Base-by-base conservation (phyloP, 2,113 vertebrate genomes). In the Sapayoa aenigma region DNA sequence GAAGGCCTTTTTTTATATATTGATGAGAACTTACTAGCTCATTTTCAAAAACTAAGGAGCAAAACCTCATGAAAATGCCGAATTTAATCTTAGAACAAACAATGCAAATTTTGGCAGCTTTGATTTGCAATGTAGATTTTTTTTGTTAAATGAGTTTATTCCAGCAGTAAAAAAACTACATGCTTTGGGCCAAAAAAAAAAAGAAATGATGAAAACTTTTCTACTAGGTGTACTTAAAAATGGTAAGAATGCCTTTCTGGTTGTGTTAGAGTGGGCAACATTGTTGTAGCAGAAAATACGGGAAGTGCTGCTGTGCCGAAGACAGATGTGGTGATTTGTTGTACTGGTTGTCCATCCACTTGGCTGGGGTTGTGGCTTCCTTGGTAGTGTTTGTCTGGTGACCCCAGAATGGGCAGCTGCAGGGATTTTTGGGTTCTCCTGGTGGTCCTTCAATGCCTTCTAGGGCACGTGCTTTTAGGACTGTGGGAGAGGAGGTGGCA, bases 401-500 rank as follows among this genome's bases (percentile, higher is more conserved):
- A 71, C 22, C 24, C 55, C 27, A 41, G 71, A 84, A 78, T 14
- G 59, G 67, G 52, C 37, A 75, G 13, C 47, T 46, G 46, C 35
- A 39, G 47, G 14, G 59, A 47, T 39, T 53, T 59, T 72, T 23
- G 22, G 44, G 9, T 22, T 71, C 30, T 46, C 31, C n/a, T 28
- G 11, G 39, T 12, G 18, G 12, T 69, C n/a, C 49, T 74, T 65
- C 6, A 52, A 21, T 37, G 46, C 41, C 28, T 91, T 55, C 46
- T 49, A 28, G 35, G 82, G 50, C 11, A 33, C 9, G 2, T 5
- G 24, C 24, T 84, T 89, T 75, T 28, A 90, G 58, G 44, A 37
- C 25, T 0, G 39, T 0, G 0, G 22, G 49, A 13, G 2, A 53
- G 28, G 71, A 53, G 74, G 39, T 55, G 76, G 15, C 41, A 71